Conservation (phyloP, 2,113 vertebrate genomes). For the Zosterops pallidus region DNA sequence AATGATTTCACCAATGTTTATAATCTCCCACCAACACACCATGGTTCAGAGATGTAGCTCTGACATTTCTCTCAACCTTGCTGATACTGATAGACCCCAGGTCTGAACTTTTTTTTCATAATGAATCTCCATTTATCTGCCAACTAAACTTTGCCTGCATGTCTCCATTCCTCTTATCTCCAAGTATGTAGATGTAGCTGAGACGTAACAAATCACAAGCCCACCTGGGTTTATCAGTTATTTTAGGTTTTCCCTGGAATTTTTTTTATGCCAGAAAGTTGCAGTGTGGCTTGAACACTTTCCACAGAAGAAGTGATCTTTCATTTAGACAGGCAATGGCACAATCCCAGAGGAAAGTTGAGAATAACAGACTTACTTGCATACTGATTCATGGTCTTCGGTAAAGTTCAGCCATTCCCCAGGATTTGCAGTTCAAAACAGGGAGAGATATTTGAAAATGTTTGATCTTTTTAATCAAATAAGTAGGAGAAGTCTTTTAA, state of each 20-base stretch:
- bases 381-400: slow-evolving; percentile 8
- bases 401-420: slow-evolving; percentile 62
- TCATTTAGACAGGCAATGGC: not conserved
- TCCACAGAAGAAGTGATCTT: slow-evolving; percentile 39
- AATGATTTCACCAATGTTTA: not conserved
- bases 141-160: not conserved
- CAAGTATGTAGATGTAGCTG: not conserved
- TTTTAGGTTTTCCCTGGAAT: not conserved
- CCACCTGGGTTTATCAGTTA: not conserved
- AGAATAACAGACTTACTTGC: slow-evolving; percentile 9
- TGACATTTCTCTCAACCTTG: not conserved
- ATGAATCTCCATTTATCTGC: not conserved
- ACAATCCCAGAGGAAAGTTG: slow-evolving; percentile 7
- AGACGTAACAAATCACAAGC: not conserved
- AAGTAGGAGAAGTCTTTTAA: not conserved
- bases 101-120: not conserved
- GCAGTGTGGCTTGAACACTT: not conserved
- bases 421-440: slow-evolving; percentile 52
- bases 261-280: not conserved
- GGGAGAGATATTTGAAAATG: slow-evolving; percentile 17
- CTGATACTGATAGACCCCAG: not conserved
- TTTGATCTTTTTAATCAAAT: slow-evolving; percentile 26
- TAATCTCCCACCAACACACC: not conserved
- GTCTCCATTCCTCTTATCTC: not conserved
- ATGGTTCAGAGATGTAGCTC: not conserved